These are phyloP conservation scores for Sebastes cheni DNA, from an alignment of 2,797 vertebrate species.

Conservation along the genomic window DNA sequence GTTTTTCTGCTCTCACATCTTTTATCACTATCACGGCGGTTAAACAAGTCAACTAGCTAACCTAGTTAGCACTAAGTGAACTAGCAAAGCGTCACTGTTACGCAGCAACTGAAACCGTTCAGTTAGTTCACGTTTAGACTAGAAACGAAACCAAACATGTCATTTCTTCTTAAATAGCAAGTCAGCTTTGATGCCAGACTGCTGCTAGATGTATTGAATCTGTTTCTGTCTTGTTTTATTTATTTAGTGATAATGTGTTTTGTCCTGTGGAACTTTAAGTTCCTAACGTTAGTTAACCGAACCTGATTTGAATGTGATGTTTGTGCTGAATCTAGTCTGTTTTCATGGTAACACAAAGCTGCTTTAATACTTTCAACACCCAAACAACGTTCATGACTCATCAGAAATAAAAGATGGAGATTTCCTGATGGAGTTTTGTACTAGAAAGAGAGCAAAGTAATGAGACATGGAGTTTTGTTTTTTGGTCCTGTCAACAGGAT, in stretches of 20 bases:
- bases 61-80: neutral
- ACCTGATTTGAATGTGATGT: neutral
- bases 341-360: neutral
- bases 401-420: neutral
- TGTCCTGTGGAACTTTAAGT: neutral
- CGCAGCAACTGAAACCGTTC: neutral
- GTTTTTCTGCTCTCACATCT: neutral
- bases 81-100: neutral
- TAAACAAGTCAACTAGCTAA: neutral
- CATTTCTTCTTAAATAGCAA: neutral
- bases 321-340: accelerated
- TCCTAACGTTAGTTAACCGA: neutral
- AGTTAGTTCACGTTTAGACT: neutral
- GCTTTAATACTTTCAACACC: accelerated
- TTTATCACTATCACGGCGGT: neutral
- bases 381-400: neutral
- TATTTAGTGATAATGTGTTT: neutral
- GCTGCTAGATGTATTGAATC: neutral
- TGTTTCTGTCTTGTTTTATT: neutral
- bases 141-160: constrained; percentile 30
- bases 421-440: neutral
- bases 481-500: neutral
- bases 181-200: accelerated
- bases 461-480: no score
- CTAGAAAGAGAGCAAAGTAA: no score